Base-by-base conservation (phyloP, 2,113 vertebrate genomes). In the Calidris pygmaea region DNA sequence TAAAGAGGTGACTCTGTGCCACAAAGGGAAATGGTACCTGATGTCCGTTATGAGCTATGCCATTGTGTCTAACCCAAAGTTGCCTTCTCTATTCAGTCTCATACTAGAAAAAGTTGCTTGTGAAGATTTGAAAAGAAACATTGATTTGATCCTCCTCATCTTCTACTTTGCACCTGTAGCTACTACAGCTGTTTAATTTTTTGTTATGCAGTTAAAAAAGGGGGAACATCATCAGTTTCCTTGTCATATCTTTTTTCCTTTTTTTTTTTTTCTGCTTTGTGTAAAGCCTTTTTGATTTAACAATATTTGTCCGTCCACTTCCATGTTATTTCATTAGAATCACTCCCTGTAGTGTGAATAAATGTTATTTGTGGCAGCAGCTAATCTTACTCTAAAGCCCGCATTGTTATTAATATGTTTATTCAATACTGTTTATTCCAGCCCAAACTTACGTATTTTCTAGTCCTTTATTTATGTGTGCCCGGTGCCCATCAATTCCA, bases 291-390 rank as follows among this genome's bases (percentile, higher is more conserved):
- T 92, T 86, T 90, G 83, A 91, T 96, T 95, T 93, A 93, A 37
- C 84, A 90, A 43, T 53, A 20, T 53, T 96, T 79, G 37, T 63
- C 70, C 50, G 45, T 88, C 48, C 39, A 43, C 68, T 94, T 93
- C 60, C 53, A 55, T 23, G 19, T 89, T 62, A 53, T 78, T 94
- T 85, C 86, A 85, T 74, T 72, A 70, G 77, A 89, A 89, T 96
- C 66, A 24, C 80, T 95, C 90, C 92, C 95, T 52, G 88, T 76
- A 78, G 94, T 91, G 77, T 85, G 89, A 96, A 93, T 91, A 90
- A 94, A 87, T 34, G 77, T 78, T 94, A 82, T 92, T 93, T 89
- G 58, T 96, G 95, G 91, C 96, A 93, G 70, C 90, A 95, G 90
- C 89, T 95, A 96, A 95, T 95, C 95, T 95, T 50, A 18, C 48